phyloP scores from a whole-genome alignment of 2,797 vertebrate genomes.

The Gymnothorax javanicus region DNA sequence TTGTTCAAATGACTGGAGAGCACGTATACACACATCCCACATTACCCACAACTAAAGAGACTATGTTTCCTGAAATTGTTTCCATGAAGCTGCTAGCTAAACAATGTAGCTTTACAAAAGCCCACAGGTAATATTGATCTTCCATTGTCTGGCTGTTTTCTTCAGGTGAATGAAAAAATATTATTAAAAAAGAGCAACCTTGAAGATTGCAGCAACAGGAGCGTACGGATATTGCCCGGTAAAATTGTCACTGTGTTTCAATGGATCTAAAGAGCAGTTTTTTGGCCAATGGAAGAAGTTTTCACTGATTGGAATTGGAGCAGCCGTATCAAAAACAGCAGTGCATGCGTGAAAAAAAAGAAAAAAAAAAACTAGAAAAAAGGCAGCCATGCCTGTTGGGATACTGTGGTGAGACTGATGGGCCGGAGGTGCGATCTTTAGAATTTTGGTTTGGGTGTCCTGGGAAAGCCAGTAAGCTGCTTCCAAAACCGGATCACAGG shows the following conservation, averaged over 20 bases:
- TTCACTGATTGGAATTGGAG: slow-evolving; percentile 2
- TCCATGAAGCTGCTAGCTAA: slow-evolving; percentile 23
- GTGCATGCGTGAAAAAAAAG: slow-evolving; percentile 22
- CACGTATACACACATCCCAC: slow-evolving; percentile 38
- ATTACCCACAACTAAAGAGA: slow-evolving; percentile 2
- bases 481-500: slow-evolving; percentile 23
- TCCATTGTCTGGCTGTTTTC: slow-evolving; percentile 5
- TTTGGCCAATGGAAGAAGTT: slow-evolving; percentile 7
- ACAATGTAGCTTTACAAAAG: slow-evolving; percentile 1
- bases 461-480: not conserved
- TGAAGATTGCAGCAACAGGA: slow-evolving; percentile 28
- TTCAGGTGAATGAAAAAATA: slow-evolving; percentile 24
- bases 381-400: slow-evolving; percentile 20
- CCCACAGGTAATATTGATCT: not conserved
- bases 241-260: slow-evolving; percentile 29
- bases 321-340: not conserved
- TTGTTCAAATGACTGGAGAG: slow-evolving; percentile 42
- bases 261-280: slow-evolving; percentile 6
- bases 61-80: slow-evolving; percentile 34
- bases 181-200: not conserved
- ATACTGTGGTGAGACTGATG: slow-evolving; percentile 28
- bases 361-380: slow-evolving; percentile 20
- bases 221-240: slow-evolving; percentile 26
- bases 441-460: not conserved
- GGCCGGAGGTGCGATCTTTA: not conserved